A percentile compares a stretch with the other conserved stretches of the same genome.
These are phyloP conservation scores for Netelia fuscicornis DNA, from an alignment of 2,888 invertebrate genomes.

Conservation along the genomic window DNA sequence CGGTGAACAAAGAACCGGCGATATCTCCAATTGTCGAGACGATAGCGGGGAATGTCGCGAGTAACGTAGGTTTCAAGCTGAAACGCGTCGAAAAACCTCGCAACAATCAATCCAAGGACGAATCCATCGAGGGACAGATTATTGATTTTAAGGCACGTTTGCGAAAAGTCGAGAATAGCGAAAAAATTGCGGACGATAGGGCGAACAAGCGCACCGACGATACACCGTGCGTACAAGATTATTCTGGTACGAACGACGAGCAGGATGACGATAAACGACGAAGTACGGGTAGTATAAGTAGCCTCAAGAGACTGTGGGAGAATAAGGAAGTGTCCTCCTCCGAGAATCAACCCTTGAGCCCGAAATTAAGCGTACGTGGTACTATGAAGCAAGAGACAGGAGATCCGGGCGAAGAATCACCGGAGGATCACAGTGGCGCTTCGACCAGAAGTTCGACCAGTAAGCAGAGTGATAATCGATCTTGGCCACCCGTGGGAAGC, in stretches of 20 bases:
- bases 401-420: slow-evolving; percentile 81
- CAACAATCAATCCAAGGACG: slow-evolving; percentile 86
- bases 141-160: slow-evolving; percentile 94
- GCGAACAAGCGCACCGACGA: slow-evolving; percentile 79
- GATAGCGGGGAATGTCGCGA: slow-evolving; percentile 63
- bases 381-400: slow-evolving; percentile 73
- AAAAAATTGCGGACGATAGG: slow-evolving; percentile 77
- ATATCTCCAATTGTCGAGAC: slow-evolving; percentile 78
- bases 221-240: slow-evolving; percentile 57
- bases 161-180: slow-evolving; percentile 90
- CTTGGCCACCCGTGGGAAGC: slow-evolving; percentile 86
- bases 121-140: slow-evolving; percentile 87
- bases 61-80: slow-evolving; percentile 85
- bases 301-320: slow-evolving; percentile 97
- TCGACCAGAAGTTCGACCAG: slow-evolving; percentile 84
- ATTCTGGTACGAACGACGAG: slow-evolving; percentile 82
- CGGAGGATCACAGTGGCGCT: slow-evolving; percentile 84
- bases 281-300: slow-evolving; percentile 96
- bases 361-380: slow-evolving; percentile 86
- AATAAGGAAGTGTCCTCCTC: slow-evolving; percentile 88
- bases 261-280: slow-evolving; percentile 94
- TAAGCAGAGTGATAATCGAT: slow-evolving; percentile 85
- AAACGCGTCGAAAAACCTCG: slow-evolving; percentile 90
- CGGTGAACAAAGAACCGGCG: slow-evolving; percentile 63
- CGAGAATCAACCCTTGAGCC: slow-evolving; percentile 88